Conservation (phyloP, 2,113 vertebrate species). For the Gnathonemus echidnorhynchus region DNA sequence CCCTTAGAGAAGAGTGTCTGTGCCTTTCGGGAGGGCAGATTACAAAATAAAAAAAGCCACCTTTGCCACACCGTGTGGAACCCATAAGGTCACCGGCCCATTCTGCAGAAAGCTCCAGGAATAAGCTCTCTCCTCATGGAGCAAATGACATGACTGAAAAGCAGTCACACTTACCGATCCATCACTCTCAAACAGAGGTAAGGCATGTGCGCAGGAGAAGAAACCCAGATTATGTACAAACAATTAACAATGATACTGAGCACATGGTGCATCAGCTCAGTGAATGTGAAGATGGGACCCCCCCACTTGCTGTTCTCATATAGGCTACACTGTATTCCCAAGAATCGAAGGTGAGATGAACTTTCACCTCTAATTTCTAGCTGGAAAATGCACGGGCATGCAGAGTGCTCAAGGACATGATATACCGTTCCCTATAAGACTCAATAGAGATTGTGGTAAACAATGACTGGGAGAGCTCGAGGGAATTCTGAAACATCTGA, state of each 20-base stretch:
- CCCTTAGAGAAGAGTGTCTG: background rate
- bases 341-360: background rate
- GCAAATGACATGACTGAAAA: background rate
- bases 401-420: background rate
- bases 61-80: background rate
- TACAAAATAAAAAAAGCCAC: background rate
- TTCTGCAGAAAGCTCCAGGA: background rate
- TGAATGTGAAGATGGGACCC: background rate
- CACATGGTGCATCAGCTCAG: no score
- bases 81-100: background rate
- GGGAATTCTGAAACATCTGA: background rate
- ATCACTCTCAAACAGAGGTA: background rate
- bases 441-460: background rate
- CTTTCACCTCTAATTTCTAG: background rate
- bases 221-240: background rate
- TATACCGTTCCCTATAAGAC: background rate
- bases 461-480: background rate
- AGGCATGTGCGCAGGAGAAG: background rate
- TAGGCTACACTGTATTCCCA: background rate
- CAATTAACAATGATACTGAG: background rate
- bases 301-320: background rate
- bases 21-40: background rate
- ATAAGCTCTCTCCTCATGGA: background rate
- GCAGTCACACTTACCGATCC: background rate
- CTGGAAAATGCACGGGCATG: background rate